These are phyloP conservation scores for Sinocyclocheilus maitianheensis DNA, from an alignment of 2,113 vertebrate genomes.

Conservation along the genomic window DNA sequence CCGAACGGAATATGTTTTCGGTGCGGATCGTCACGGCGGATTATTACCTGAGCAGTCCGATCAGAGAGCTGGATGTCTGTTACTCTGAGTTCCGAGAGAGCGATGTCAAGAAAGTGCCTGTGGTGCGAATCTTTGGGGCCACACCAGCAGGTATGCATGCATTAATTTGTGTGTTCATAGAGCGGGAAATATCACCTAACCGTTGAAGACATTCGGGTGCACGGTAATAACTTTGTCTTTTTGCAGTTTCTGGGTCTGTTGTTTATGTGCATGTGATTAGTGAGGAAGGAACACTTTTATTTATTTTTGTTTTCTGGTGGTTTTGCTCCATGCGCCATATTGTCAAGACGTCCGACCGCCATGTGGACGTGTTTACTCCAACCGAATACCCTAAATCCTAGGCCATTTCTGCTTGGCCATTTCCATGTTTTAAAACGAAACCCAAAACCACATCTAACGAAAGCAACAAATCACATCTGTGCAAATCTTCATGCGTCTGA, in stretches of 20 bases:
- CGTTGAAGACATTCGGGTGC: background rate
- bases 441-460: background rate
- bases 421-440: too few species aligned
- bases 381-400: background rate
- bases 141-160: constrained; percentile 84
- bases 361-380: constrained; percentile 25
- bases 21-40: constrained; percentile 90
- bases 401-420: background rate
- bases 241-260: background rate
- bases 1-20: constrained; percentile 79
- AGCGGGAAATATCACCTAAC: background rate
- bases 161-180: background rate
- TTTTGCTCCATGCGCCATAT: constrained; percentile 19
- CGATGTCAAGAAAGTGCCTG: constrained; percentile 85
- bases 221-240: background rate
- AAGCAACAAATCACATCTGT: background rate
- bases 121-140: constrained; percentile 91
- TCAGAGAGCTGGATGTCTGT: constrained; percentile 85
- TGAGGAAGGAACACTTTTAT: background rate
- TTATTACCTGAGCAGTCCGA: constrained; percentile 86
- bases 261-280: background rate
- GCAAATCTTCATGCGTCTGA: background rate
- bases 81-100: constrained; percentile 83
- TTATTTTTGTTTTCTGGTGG: too few species aligned
- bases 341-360: constrained; percentile 22